These are phyloP conservation scores for Colinus virginianus DNA, from an alignment of 2,113 vertebrate species.

Conservation along the genomic window DNA sequence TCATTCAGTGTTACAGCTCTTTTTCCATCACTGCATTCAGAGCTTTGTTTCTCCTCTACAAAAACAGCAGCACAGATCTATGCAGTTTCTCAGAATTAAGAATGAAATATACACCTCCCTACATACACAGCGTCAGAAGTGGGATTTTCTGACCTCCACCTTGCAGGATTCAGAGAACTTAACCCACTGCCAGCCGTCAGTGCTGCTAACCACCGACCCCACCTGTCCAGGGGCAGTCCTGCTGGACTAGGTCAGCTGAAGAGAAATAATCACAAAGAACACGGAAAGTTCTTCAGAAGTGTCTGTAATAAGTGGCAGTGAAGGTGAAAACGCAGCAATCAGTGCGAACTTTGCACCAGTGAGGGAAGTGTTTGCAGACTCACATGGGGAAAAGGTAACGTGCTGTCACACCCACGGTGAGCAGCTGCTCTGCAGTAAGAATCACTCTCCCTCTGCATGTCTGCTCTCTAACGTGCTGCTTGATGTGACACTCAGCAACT, in stretches of 20 bases:
- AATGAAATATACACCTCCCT: not conserved
- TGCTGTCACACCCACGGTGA: not conserved
- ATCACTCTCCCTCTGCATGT: not conserved
- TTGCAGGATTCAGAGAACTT: not conserved
- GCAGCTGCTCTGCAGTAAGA: not conserved
- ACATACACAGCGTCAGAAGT: not conserved
- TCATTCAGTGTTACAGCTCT: not conserved
- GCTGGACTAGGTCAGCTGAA: not conserved
- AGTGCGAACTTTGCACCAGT: not conserved
- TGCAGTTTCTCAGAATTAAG: not conserved
- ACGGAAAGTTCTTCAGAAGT: not conserved
- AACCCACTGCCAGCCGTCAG: not conserved
- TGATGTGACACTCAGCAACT: not conserved
- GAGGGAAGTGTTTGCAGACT: not conserved
- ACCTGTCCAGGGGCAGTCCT: not conserved
- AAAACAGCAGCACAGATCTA: not conserved
- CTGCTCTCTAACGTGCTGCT: not conserved
- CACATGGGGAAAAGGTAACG: not conserved
- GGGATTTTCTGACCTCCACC: not conserved
- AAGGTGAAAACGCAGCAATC: not conserved
- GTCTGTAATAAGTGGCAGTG: not conserved
- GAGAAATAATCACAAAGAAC: not conserved
- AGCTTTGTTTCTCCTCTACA: not conserved
- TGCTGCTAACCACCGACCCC: not conserved
- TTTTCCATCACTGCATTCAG: not conserved